A percentile compares a stretch with the other conserved stretches of the same genome.
These are phyloP conservation scores for Alcis repandata DNA, from an alignment of 2,888 invertebrate genomes.

Conservation along the genomic window DNA sequence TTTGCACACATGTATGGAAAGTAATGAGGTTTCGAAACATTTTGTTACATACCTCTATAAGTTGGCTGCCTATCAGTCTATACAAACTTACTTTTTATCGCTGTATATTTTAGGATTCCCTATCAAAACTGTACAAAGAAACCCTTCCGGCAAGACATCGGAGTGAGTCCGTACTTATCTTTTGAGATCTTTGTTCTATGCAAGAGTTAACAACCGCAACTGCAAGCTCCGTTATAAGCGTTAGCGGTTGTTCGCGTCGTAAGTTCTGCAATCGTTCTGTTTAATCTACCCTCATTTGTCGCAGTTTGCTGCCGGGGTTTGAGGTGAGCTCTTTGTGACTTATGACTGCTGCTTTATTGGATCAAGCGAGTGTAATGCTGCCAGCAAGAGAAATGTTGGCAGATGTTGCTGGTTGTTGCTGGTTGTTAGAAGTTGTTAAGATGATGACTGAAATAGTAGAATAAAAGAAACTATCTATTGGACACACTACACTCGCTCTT, in stretches of 20 bases:
- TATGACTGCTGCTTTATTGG: conserved; percentile 18
- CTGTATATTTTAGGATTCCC: too few species aligned
- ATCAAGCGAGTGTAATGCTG: conserved; percentile 1
- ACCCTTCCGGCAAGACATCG: too few species aligned
- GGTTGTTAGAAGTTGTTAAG: not conserved
- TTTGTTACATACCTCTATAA: too few species aligned
- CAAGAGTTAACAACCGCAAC: conserved; percentile 20
- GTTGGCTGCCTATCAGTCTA: too few species aligned
- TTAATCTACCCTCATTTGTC: conserved; percentile 47
- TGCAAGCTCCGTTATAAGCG: conserved; percentile 24
- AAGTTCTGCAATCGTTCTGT: conserved; percentile 44
- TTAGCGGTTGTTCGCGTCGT: conserved; percentile 18
- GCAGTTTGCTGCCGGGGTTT: conserved; percentile 35
- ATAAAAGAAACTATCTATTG: too few species aligned
- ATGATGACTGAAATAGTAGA: too few species aligned
- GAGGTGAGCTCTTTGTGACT: conserved; percentile 31
- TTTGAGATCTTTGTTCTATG: not conserved
- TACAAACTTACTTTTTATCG: too few species aligned
- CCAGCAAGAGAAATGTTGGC: not conserved
- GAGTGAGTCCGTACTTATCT: too few species aligned
- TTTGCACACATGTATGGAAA: too few species aligned
- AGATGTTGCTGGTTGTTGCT: not conserved
- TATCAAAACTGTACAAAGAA: too few species aligned
- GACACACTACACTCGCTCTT: too few species aligned
- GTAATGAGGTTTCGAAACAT: too few species aligned